These are phyloP conservation scores for Ivindomyrus marchei DNA, from an alignment of 2,113 vertebrate species.

Conservation along the genomic window DNA sequence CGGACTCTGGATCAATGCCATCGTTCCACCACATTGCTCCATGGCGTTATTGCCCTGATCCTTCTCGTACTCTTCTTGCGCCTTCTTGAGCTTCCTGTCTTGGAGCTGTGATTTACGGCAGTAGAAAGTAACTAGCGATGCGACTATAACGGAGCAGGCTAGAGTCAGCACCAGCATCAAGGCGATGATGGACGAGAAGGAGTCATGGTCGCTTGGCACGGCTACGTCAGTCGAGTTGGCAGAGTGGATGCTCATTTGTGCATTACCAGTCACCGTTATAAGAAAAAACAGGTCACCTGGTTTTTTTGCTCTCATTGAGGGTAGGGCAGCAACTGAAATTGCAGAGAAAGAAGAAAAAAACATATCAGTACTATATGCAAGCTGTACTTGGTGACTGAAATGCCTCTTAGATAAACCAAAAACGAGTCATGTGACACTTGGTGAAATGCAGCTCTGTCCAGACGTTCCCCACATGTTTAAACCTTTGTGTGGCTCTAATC, in stretches of 20 bases:
- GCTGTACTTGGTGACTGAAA: not conserved
- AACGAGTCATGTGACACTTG: not conserved
- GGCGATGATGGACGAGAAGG: constrained; percentile 57
- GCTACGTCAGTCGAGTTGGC: constrained; percentile 42
- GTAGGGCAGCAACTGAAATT: not conserved
- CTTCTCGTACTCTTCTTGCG: constrained; percentile 61
- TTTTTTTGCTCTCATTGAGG: constrained; percentile 52
- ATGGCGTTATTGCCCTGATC: constrained; percentile 44
- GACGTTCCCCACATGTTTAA: not conserved
- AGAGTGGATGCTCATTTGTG: constrained; percentile 21
- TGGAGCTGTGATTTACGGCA: constrained; percentile 63
- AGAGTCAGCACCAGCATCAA: constrained; percentile 52
- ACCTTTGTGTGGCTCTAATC: constrained; percentile 4
- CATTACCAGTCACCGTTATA: constrained; percentile 9
- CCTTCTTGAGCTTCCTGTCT: constrained; percentile 55
- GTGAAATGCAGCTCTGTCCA: not conserved
- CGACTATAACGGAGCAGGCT: constrained; percentile 50
- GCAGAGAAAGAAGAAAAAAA: not conserved
- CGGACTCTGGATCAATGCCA: not conserved
- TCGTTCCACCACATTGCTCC: not conserved
- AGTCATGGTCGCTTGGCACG: constrained; percentile 39
- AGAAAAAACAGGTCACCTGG: constrained; percentile 34
- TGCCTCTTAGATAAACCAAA: not conserved
- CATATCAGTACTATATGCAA: not conserved
- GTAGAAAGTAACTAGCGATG: constrained; percentile 58